A percentile compares a stretch with the other conserved stretches of the same genome.
phyloP scores from a whole-genome alignment of 2,797 vertebrate genomes.

The Enteromius argenteus region DNA sequence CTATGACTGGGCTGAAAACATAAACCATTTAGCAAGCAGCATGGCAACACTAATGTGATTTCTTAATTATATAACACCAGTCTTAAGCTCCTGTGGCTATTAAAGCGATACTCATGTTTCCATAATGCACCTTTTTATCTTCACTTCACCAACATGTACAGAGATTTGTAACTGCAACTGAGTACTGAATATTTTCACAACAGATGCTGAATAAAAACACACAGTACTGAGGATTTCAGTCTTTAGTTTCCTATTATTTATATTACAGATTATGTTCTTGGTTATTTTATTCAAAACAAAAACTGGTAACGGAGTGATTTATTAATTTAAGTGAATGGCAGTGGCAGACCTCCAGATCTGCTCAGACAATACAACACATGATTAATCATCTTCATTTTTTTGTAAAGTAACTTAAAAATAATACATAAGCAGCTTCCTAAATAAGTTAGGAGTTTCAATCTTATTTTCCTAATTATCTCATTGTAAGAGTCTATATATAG shows the following conservation, averaged over 20 bases:
- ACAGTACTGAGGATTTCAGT: neutral
- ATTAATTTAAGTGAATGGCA: neutral
- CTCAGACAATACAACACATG: neutral
- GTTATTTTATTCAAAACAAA: slow-evolving; percentile 2
- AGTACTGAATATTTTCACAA: neutral
- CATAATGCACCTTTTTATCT: slow-evolving; percentile 1
- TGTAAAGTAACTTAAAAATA: slow-evolving; percentile 26
- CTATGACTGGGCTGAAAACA: slow-evolving; percentile 2
- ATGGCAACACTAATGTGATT: slow-evolving; percentile 7
- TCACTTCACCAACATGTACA: neutral
- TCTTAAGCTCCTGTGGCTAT: slow-evolving; percentile 17
- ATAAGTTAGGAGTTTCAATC: slow-evolving; percentile 49
- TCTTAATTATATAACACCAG: neutral
- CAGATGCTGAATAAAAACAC: neutral
- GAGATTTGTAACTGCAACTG: neutral
- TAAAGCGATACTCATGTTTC: slow-evolving; percentile 7
- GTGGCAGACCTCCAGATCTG: neutral
- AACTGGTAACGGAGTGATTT: neutral
- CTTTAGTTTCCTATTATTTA: slow-evolving; percentile 15
- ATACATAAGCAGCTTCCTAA: slow-evolving; percentile 41
- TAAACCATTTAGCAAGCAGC: slow-evolving; percentile 16
- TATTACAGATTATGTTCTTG: slow-evolving; percentile 16
- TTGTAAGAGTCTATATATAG: slow-evolving; percentile 24
- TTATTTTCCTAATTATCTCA: slow-evolving; percentile 1
- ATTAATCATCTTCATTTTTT: slow-evolving; percentile 30